phyloP scores from a whole-genome alignment of 1,140 invertebrate species.

The Heliconius eleuchia region DNA sequence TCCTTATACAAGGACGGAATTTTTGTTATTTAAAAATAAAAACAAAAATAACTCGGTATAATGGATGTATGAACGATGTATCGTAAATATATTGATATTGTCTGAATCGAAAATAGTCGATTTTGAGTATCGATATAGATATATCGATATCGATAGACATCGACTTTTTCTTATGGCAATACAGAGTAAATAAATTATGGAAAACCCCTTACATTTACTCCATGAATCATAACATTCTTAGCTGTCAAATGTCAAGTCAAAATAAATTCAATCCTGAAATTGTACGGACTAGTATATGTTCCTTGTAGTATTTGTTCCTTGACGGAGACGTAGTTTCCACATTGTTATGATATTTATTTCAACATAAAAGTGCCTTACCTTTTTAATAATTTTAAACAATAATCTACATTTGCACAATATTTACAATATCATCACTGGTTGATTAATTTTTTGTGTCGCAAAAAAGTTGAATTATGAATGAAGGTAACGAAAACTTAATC shows the following conservation, averaged over 20 bases:
- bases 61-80: no score
- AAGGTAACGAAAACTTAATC: slow-evolving; percentile 28
- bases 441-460: neutral
- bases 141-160: no score
- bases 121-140: no score
- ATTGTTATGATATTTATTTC: neutral
- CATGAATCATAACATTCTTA: neutral
- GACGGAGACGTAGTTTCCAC: neutral
- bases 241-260: neutral
- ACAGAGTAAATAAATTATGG: neutral
- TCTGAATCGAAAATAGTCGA: no score
- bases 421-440: neutral
- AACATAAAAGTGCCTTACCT: neutral
- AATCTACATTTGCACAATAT: neutral
- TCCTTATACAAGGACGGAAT: no score
- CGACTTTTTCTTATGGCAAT: neutral
- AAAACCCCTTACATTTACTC: neutral
- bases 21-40: no score
- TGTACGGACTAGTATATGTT: neutral
- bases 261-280: neutral
- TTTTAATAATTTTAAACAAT: neutral
- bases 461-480: slow-evolving; percentile 26
- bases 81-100: no score
- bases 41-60: no score
- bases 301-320: neutral